A percentile compares a stretch with the other conserved stretches of the same genome.
Conservation (phyloP, 2,888 invertebrate species). For the Campoplex nolae region DNA sequence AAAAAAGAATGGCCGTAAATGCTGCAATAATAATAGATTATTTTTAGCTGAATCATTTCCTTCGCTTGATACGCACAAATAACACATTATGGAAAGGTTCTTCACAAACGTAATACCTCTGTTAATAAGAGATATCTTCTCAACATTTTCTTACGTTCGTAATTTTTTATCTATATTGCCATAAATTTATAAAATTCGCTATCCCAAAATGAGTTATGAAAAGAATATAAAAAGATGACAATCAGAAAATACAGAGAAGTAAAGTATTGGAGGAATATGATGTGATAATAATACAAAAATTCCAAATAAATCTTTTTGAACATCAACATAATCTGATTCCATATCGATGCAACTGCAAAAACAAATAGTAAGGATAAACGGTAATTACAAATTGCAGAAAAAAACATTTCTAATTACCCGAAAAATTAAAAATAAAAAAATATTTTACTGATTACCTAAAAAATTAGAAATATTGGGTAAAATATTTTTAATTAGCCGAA, state of each 20-base stretch:
- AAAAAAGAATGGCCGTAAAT: slow-evolving; percentile 22
- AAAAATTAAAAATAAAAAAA: no score
- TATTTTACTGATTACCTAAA: no score
- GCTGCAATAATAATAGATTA: slow-evolving; percentile 1
- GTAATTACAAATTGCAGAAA: no score
- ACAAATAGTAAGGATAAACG: not conserved
- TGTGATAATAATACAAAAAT: not conserved
- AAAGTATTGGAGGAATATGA: not conserved
- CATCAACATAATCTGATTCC: not conserved
- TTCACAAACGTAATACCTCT: not conserved
- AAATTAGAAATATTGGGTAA: no score
- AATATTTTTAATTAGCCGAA: no score
- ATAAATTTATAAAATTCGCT: not conserved
- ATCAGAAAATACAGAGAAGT: not conserved
- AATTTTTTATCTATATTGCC: not conserved
- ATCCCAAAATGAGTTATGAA: not conserved
- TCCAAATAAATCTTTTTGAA: not conserved
- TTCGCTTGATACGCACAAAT: not conserved
- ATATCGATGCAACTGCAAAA: not conserved
- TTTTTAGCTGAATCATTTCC: slow-evolving; percentile 43
- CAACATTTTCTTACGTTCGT: no score
- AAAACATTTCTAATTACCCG: no score
- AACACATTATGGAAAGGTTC: not conserved
- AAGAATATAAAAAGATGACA: not conserved
- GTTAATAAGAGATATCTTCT: not conserved